phyloP scores from a whole-genome alignment of 2,797 vertebrate genomes.

The Atherinosoma microstoma region DNA sequence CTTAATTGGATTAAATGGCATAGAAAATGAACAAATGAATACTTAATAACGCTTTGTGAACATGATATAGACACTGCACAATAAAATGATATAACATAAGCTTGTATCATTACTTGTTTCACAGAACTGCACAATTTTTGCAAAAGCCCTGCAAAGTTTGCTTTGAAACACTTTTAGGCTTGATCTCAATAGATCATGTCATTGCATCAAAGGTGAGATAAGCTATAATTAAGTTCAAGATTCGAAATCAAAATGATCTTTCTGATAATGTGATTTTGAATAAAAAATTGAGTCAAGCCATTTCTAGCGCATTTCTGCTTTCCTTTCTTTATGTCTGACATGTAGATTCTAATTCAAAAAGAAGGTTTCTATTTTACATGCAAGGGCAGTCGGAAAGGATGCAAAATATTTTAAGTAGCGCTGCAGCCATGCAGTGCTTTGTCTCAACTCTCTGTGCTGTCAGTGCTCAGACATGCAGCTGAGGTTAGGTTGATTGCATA shows the following conservation, averaged over 20 bases:
- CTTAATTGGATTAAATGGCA: no score
- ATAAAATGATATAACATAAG: not conserved
- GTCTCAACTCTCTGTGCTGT: conserved; percentile 51
- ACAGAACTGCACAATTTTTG: not conserved
- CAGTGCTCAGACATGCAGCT: conserved; percentile 30
- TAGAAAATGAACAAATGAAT: no score
- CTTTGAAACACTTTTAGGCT: conserved; percentile 12
- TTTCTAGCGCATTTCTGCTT: not conserved
- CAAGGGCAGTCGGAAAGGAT: conserved; percentile 58
- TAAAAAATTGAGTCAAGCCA: not conserved
- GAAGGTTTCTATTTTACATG: conserved; percentile 55
- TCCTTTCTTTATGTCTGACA: conserved; percentile 5
- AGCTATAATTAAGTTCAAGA: not conserved
- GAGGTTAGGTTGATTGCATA: conserved; percentile 36
- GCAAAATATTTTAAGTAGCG: conserved; percentile 73
- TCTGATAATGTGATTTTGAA: not conserved
- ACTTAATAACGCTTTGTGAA: not conserved
- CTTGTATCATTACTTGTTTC: not conserved
- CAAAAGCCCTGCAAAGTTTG: conserved; percentile 9
- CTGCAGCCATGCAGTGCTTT: conserved; percentile 54
- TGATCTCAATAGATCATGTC: conserved; percentile 7
- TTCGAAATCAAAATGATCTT: not conserved
- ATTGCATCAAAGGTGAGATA: conserved; percentile 11
- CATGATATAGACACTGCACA: not conserved
- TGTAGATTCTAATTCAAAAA: conserved; percentile 19